phyloP scores from a whole-genome alignment of 2,888 invertebrate species.

The Pyrochroa serraticornis region DNA sequence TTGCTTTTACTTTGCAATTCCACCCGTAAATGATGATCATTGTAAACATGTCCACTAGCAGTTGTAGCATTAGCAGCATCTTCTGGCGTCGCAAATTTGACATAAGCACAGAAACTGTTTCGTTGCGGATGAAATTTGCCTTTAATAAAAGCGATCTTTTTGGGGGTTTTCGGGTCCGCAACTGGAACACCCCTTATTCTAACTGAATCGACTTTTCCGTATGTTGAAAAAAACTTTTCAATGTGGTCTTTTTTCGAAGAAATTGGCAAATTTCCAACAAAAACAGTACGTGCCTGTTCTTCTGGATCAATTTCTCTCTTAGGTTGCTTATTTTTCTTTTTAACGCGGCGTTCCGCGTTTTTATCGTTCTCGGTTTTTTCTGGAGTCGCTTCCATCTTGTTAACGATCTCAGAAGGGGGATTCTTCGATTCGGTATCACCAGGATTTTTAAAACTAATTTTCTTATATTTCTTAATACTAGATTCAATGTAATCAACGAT shows the following conservation, averaged over 20 bases:
- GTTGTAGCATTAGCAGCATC: conserved; percentile 64
- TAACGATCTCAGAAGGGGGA: not conserved
- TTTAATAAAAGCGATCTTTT: conserved; percentile 70
- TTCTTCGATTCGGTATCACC: no score
- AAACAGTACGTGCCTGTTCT: conserved; percentile 65
- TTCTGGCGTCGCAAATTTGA: conserved; percentile 55
- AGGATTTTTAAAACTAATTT: no score
- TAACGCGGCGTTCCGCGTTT: conserved; percentile 55
- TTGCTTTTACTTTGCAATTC: conserved; percentile 61
- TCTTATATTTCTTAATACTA: no score
- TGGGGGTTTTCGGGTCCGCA: conserved; percentile 66
- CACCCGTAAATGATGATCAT: conserved; percentile 71
- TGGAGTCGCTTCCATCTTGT: conserved; percentile 15
- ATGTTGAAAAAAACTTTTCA: conserved; percentile 67
- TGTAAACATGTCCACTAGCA: conserved; percentile 70
- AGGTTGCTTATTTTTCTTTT: conserved; percentile 38
- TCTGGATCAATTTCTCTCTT: conserved; percentile 40
- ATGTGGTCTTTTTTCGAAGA: conserved; percentile 63
- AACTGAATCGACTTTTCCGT: conserved; percentile 71
- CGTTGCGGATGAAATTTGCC: conserved; percentile 72
- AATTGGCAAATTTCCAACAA: conserved; percentile 78
- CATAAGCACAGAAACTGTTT: conserved; percentile 68
- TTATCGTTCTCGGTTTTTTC: conserved; percentile 35
- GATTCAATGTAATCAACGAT: no score
- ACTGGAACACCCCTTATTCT: conserved; percentile 72